A percentile compares a stretch with the other conserved stretches of the same genome.
Conservation (phyloP, 2,113 vertebrate genomes). For the Oncorhynchus masou region DNA sequence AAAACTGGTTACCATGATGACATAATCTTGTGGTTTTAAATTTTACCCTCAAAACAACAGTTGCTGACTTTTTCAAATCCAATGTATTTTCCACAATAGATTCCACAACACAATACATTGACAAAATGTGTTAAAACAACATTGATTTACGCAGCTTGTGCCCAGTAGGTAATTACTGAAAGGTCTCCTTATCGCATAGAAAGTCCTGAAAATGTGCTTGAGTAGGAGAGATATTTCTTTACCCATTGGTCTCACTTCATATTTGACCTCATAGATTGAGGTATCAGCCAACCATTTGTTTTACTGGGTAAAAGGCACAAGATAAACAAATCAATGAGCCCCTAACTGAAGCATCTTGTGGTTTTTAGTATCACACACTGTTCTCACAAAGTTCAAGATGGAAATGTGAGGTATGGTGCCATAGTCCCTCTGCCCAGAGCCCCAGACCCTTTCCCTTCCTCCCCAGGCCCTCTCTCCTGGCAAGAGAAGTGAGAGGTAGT, state of each 20-base stretch:
- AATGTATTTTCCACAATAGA: no score
- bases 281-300: conserved; percentile 11
- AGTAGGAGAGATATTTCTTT: not conserved
- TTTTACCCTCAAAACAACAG: no score
- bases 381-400: conserved; percentile 68
- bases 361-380: conserved; percentile 36
- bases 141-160: no score
- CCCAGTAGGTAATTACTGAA: no score
- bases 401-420: conserved; percentile 39
- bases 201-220: conserved; percentile 6
- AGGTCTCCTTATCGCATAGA: no score
- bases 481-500: conserved; percentile 67
- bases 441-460: conserved; percentile 51
- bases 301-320: conserved; percentile 7
- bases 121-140: no score
- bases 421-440: conserved; percentile 59
- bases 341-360: no score
- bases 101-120: no score
- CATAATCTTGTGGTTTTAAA: no score
- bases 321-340: conserved; percentile 21
- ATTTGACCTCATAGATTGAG: conserved; percentile 42
- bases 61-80: no score
- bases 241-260: conserved; percentile 41
- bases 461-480: conserved; percentile 43
- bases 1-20: no score